A percentile compares a stretch with the other conserved stretches of the same genome.
phyloP scores from a whole-genome alignment of 2,113 vertebrate species.

The Anseranas semipalmata region DNA sequence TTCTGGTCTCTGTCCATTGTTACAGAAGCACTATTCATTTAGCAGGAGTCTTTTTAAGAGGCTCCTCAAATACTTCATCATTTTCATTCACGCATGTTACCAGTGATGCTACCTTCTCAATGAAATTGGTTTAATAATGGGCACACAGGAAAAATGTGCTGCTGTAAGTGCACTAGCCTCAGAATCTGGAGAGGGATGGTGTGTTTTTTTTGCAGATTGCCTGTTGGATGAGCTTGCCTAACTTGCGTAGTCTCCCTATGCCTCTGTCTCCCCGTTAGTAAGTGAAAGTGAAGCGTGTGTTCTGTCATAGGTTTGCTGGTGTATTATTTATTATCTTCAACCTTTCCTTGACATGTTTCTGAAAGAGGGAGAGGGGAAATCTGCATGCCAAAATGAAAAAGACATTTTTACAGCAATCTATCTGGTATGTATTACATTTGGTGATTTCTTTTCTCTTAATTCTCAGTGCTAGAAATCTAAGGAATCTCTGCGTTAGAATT shows the following conservation, averaged over 20 bases:
- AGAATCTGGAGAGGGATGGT: not conserved
- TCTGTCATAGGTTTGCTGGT: not conserved
- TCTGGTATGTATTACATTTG: not conserved
- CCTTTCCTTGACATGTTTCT: not conserved
- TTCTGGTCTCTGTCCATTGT: not conserved
- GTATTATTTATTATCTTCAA: not conserved
- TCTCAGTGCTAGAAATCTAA: not conserved
- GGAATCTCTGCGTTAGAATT: not conserved
- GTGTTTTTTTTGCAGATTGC: not conserved
- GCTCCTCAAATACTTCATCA: not conserved
- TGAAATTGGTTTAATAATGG: not conserved
- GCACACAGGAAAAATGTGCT: not conserved
- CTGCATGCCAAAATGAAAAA: not conserved
- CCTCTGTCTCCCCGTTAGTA: not conserved
- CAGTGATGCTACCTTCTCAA: not conserved
- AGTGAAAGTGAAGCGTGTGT: accelerated
- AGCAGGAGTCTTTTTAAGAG: not conserved
- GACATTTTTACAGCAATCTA: not conserved
- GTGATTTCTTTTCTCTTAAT: not conserved
- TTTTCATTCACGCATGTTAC: not conserved
- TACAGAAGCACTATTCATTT: not conserved
- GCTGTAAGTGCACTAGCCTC: not conserved
- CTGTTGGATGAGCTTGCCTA: not conserved
- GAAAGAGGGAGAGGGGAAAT: not conserved
- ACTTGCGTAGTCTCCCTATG: not conserved